Conservation (phyloP, 2,888 invertebrate genomes). For the Nowickia ferox region DNA sequence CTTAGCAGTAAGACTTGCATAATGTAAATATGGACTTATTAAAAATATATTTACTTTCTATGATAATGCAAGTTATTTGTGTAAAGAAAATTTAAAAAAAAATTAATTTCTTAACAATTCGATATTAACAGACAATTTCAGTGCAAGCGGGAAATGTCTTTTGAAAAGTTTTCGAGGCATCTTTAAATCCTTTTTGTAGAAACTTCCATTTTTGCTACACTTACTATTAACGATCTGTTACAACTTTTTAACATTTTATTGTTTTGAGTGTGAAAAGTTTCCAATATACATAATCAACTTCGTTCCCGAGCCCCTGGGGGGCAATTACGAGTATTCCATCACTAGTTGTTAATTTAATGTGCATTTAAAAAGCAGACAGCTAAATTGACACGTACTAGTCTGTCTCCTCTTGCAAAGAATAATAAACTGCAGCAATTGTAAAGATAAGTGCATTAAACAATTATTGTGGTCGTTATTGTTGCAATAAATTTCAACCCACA, state of each 20-base stretch:
- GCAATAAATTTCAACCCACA: constrained; percentile 62
- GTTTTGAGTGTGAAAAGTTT: neutral
- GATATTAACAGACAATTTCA: no score
- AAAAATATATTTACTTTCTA: no score
- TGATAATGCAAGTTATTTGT: no score
- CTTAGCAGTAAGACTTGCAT: no score
- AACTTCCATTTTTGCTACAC: neutral
- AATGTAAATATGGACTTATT: no score
- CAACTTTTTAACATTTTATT: neutral
- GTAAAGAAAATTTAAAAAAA: no score
- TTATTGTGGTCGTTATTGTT: constrained; percentile 43
- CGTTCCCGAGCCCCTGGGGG: neutral
- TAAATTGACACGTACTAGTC: constrained; percentile 66
- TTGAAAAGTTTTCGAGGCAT: no score
- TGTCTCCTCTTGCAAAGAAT: neutral
- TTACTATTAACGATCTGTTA: neutral
- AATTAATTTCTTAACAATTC: no score
- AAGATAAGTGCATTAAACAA: constrained; percentile 38
- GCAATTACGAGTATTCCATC: constrained; percentile 45
- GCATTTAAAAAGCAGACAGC: constrained; percentile 64
- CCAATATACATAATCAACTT: neutral
- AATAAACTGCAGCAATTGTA: constrained; percentile 20
- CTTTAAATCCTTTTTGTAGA: no score
- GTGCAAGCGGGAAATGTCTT: no score
- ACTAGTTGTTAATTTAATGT: constrained; percentile 63